Conservation (phyloP, 2,113 vertebrate species). For the Odontesthes bonariensis region DNA sequence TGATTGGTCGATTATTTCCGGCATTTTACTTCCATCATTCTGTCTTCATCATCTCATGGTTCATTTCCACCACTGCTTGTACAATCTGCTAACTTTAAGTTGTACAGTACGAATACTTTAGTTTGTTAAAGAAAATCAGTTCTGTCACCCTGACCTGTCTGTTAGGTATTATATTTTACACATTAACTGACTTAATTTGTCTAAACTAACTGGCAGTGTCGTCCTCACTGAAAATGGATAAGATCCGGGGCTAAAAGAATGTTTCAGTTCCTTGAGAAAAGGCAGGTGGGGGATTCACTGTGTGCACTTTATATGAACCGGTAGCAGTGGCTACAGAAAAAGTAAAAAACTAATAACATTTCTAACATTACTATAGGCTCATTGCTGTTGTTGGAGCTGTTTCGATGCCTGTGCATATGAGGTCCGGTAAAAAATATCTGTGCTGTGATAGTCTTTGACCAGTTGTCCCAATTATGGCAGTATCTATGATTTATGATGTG, state of each 20-base stretch:
- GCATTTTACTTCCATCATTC: no score
- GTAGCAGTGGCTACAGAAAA: neutral
- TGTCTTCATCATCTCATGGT: no score
- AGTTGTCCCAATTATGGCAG: conserved; percentile 3
- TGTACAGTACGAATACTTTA: no score
- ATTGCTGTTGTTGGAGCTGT: neutral
- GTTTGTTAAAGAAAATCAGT: no score
- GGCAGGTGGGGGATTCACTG: neutral
- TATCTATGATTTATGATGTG: conserved; percentile 17
- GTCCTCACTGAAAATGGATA: neutral
- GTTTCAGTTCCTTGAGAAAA: neutral
- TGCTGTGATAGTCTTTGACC: neutral
- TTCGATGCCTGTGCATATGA: neutral
- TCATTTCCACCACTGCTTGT: no score
- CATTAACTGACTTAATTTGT: neutral
- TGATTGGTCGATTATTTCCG: no score
- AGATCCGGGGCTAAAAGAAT: neutral
- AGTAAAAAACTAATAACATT: neutral
- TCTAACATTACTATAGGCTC: neutral
- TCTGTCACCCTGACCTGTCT: neutral
- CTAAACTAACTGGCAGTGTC: neutral
- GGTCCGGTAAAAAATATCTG: conserved; percentile 8
- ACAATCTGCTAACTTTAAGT: no score
- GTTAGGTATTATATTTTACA: neutral
- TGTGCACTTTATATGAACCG: neutral